phyloP scores from a whole-genome alignment of 1,140 invertebrate species.

The Battus philenor region DNA sequence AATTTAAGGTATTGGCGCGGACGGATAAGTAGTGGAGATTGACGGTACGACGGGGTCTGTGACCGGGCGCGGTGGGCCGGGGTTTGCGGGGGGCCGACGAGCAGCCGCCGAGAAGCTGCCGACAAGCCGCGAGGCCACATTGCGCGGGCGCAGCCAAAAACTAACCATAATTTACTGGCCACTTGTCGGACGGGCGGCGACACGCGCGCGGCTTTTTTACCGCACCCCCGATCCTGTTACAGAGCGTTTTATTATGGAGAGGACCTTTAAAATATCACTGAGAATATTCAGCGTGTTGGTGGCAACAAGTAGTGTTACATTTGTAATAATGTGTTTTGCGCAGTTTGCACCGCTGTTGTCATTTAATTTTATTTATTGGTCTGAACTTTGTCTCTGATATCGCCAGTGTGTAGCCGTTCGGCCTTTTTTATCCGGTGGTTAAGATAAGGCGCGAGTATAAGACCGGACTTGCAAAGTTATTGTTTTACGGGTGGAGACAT shows the following conservation, averaged over 20 bases:
- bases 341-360: conserved; percentile 22
- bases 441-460: conserved; percentile 14
- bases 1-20: conserved; percentile 59
- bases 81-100: conserved; percentile 17
- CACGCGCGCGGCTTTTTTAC: conserved; percentile 60
- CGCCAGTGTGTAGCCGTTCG: neutral
- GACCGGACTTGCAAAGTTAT: conserved; percentile 6
- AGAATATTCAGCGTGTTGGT: conserved; percentile 56
- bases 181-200: conserved; percentile 62
- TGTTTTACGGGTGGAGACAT: conserved; percentile 9
- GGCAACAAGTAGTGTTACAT: conserved; percentile 27
- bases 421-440: conserved; percentile 1
- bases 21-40: conserved; percentile 72
- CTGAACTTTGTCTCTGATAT: conserved; percentile 10
- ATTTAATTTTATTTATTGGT: conserved; percentile 20
- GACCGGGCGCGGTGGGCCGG: conserved; percentile 39
- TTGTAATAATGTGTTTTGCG: conserved; percentile 4
- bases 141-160: conserved; percentile 70
- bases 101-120: conserved; percentile 27
- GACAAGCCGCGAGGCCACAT: conserved; percentile 66
- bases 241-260: conserved; percentile 64
- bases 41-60: conserved; percentile 66
- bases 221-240: conserved; percentile 57
- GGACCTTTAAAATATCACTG: conserved; percentile 55
- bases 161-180: conserved; percentile 75